Conservation (phyloP, 1,140 invertebrate genomes). For the Pseudachorutes palmiensis region DNA sequence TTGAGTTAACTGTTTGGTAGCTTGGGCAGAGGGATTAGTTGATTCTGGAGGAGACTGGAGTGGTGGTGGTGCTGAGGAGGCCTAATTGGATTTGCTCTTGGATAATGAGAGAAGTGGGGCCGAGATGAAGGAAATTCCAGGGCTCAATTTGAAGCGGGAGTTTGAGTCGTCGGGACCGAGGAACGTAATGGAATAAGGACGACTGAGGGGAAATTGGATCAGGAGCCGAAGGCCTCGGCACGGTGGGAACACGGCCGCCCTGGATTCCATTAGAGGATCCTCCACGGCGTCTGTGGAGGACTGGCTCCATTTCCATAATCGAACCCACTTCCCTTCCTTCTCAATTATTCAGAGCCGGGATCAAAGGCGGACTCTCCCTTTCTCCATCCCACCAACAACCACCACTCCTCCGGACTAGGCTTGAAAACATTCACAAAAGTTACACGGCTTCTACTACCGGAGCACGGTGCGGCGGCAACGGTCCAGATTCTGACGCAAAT, state of each 20-base stretch:
- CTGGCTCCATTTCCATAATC: slow-evolving; percentile 11
- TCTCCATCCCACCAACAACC: background rate
- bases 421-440: too few species aligned
- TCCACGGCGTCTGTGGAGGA: background rate
- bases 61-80: too few species aligned
- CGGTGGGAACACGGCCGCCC: too few species aligned
- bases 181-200: background rate
- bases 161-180: background rate
- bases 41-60: background rate
- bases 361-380: slow-evolving; percentile 2
- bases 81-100: slow-evolving; percentile 7
- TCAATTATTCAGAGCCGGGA: slow-evolving; percentile 8
- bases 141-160: background rate
- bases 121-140: background rate
- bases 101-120: slow-evolving; percentile 7
- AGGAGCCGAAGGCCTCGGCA: background rate
- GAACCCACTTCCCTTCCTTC: slow-evolving; percentile 8
- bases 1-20: slow-evolving; percentile 9
- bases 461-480: too few species aligned
- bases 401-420: background rate
- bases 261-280: slow-evolving; percentile 10
- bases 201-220: slow-evolving; percentile 1
- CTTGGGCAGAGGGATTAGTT: background rate
- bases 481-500: too few species aligned
- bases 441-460: too few species aligned